phyloP scores from a whole-genome alignment of 2,797 vertebrate species.

The Chaenodraco wilsoni region DNA sequence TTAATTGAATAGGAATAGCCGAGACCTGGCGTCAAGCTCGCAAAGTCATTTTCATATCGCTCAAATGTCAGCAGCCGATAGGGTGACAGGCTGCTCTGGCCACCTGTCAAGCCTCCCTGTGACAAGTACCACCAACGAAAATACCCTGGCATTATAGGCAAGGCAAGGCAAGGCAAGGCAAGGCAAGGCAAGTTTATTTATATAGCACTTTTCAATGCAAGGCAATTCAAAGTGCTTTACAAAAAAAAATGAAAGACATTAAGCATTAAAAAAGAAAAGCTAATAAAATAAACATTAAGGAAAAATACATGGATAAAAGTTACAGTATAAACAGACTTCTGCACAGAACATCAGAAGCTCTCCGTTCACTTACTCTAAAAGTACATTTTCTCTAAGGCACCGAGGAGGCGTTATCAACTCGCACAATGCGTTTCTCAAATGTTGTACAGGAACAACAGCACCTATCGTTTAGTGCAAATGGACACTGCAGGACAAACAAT shows the following conservation, averaged over 20 bases:
- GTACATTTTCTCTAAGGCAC: slow-evolving; percentile 7
- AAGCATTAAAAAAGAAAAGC: no score
- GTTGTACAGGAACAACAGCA: slow-evolving; percentile 16
- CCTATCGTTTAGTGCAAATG: slow-evolving; percentile 21
- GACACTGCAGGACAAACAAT: slow-evolving; percentile 48
- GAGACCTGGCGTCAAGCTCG: slow-evolving; percentile 56
- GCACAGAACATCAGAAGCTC: slow-evolving; percentile 20
- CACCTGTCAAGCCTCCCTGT: slow-evolving; percentile 66
- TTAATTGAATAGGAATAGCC: slow-evolving; percentile 79
- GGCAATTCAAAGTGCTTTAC: no score
- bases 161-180: no score
- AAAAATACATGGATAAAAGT: no score
- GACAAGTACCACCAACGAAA: slow-evolving; percentile 53
- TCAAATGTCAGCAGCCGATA: slow-evolving; percentile 73
- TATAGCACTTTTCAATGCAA: no score
- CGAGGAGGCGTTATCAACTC: slow-evolving; percentile 6
- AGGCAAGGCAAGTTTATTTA: no score
- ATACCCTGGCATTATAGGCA: slow-evolving; percentile 24
- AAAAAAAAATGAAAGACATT: no score
- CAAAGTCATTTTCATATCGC: slow-evolving; percentile 78
- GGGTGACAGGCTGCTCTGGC: slow-evolving; percentile 69
- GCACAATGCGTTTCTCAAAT: slow-evolving; percentile 1
- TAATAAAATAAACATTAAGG: no score
- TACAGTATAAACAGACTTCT: slow-evolving; percentile 11
- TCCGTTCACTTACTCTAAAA: slow-evolving; percentile 25